Conservation (phyloP, 2,888 invertebrate genomes). For the Toxonevra muliebris region DNA sequence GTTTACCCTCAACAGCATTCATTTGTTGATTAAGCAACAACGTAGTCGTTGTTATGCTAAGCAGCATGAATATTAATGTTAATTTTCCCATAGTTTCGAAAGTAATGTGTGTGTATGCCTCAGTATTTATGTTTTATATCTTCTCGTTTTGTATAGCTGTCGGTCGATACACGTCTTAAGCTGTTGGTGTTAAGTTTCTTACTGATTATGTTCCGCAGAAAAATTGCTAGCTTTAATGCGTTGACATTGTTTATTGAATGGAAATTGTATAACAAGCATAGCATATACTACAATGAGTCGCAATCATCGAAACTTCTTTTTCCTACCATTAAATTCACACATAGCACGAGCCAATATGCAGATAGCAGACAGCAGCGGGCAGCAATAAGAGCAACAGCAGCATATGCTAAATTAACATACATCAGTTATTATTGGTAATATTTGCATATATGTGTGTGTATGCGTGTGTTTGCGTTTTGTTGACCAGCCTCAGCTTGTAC, state of each 20-base stretch:
- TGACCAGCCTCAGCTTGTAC: too few relatives aligned
- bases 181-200: constrained; percentile 22
- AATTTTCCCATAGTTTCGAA: constrained; percentile 27
- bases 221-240: constrained; percentile 8
- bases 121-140: background rate
- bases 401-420: background rate
- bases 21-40: constrained; percentile 4
- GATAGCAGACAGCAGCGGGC: too few relatives aligned
- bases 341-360: too few relatives aligned
- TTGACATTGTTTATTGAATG: background rate
- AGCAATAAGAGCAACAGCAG: background rate
- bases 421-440: too few relatives aligned
- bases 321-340: too few relatives aligned
- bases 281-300: too few relatives aligned
- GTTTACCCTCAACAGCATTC: constrained; percentile 27
- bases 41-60: constrained; percentile 9
- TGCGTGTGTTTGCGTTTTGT: too few relatives aligned
- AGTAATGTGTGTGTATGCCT: background rate
- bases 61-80: constrained; percentile 15
- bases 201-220: constrained; percentile 28
- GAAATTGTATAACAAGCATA: background rate
- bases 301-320: too few relatives aligned
- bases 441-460: too few relatives aligned
- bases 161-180: constrained; percentile 30
- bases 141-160: background rate